A percentile compares a stretch with the other conserved stretches of the same genome.
phyloP scores from a whole-genome alignment of 2,888 invertebrate species.

The Steinernema hermaphroditum region DNA sequence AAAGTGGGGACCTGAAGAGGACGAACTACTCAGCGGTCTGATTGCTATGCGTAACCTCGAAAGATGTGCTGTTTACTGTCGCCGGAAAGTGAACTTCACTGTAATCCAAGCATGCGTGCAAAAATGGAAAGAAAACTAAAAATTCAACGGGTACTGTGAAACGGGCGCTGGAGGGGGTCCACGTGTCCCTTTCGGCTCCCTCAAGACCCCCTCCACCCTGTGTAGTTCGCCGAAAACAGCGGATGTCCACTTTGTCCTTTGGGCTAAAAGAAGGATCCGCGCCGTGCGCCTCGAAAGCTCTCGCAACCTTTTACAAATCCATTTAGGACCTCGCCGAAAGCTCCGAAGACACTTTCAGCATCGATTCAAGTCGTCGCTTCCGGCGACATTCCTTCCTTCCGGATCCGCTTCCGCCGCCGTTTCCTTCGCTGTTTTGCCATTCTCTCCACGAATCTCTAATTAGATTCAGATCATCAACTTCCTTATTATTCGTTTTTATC shows the following conservation, averaged over 20 bases:
- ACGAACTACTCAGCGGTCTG: no score
- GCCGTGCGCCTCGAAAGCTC: background rate
- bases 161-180: no score
- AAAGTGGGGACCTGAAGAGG: no score
- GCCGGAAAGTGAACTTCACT: no score
- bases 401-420: background rate
- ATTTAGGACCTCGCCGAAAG: background rate
- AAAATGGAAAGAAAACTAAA: no score
- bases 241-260: conserved; percentile 16
- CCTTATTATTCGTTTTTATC: background rate
- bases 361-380: background rate
- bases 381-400: background rate
- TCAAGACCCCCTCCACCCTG: no score
- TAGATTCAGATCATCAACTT: background rate
- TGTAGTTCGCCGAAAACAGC: background rate
- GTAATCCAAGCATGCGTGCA: no score
- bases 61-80: no score
- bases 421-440: conserved; percentile 13
- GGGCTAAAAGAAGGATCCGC: background rate
- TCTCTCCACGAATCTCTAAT: background rate
- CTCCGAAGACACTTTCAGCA: conserved; percentile 6
- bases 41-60: no score
- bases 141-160: no score
- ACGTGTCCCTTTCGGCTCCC: no score
- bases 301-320: conserved; percentile 25